phyloP scores from a whole-genome alignment of 1,140 invertebrate genomes.

The Adelges cooleyi region DNA sequence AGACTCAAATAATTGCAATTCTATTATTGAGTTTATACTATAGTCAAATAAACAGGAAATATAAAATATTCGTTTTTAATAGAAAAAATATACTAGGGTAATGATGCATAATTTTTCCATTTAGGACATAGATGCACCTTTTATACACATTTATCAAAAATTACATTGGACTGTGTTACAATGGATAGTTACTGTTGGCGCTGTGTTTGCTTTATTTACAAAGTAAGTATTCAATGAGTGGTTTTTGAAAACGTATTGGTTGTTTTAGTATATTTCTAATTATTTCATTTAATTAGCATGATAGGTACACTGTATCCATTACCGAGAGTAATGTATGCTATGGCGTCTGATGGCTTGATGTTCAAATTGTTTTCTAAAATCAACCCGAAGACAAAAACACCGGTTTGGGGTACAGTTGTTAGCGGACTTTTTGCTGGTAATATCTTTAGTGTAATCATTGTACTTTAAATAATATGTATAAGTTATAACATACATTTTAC shows the following conservation, averaged over 20 bases:
- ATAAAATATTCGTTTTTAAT: too few species aligned
- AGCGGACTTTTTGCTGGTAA: conserved; percentile 47
- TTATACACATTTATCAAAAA: conserved; percentile 68
- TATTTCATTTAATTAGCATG: conserved; percentile 44
- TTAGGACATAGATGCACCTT: conserved; percentile 47
- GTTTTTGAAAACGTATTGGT: neutral
- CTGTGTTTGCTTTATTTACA: conserved; percentile 28
- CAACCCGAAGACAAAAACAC: conserved; percentile 59
- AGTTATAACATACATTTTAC: too few species aligned
- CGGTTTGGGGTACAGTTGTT: conserved; percentile 65
- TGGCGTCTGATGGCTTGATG: conserved; percentile 71
- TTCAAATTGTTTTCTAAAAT: conserved; percentile 61
- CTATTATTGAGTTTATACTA: too few species aligned
- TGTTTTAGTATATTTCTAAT: conserved; percentile 45
- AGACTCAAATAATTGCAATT: too few species aligned
- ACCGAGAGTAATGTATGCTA: conserved; percentile 73
- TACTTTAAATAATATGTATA: too few species aligned
- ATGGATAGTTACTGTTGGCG: conserved; percentile 70
- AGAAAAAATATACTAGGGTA: too few species aligned
- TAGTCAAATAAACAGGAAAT: too few species aligned
- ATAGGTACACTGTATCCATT: conserved; percentile 77
- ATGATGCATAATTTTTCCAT: too few species aligned
- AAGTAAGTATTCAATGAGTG: conserved; percentile 31
- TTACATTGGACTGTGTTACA: conserved; percentile 66
- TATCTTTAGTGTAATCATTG: too few species aligned